Evolutionary conservation across 2,113 vertebrate genomes (phyloP), one percentile per base, ranked within the genome.

Genomic region (Xyliphius kryptos): DNA sequence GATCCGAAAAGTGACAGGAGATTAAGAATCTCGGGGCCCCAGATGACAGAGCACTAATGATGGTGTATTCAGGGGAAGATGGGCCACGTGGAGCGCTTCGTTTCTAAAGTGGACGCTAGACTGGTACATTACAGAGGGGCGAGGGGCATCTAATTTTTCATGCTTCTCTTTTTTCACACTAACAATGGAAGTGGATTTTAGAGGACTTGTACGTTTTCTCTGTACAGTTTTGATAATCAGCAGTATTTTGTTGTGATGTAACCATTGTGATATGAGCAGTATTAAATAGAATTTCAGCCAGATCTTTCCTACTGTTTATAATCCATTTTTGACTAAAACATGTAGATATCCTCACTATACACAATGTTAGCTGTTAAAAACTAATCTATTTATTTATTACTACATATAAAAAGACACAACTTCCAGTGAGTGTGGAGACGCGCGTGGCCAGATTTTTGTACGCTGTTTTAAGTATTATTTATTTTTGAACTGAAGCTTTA

Each of bases 151-250:
- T 66, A 61, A 75, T 73, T 66, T 69, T 78, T 66, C 88, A 89
- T 86, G 87, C 90, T 90, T 80, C 85, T 85, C 84, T 83, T 86
- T 65, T 86, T 88, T 82, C 73, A 85, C 81, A 85, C 85, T 85
- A 88, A 90, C 87, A 83, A 86, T 84, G 87, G 80, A 92, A 92
- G 89, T 89, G 91, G 95, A 94, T 97, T 98, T 97, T 97, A 92
- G 92, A 92, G 70, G 77, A 88, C 76, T 89, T 96, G 92, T 95
- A 95, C 90, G 87, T 93, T 85, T 83, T 56, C 91, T 87, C 89
- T 96, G 93, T 97, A 97, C 88, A 84, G 91, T 91, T 79, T 97
- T 97, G 92, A 98, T 97, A 97, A 97, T 83, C 92, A 90, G 87
- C 90, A 90, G 93, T 97, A 92, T 90, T 96, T 96, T 91, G 90